Evolutionary conservation across 1,140 invertebrate species (phyloP).

Genomic region (Ceratoteleas bidentatus): DNA sequence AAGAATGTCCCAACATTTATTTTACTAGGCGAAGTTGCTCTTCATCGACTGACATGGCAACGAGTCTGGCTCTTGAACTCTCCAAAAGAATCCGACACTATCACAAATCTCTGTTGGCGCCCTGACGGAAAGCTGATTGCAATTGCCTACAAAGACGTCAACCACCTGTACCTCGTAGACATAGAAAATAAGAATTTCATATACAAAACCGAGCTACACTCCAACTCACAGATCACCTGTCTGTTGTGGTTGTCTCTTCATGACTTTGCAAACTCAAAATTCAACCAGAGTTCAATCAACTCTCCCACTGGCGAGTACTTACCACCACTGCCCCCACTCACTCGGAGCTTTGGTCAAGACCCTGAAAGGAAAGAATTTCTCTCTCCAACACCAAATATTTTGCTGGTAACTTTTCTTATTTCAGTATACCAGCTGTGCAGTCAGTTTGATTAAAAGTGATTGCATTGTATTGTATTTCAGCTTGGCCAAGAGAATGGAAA

Average conservation of each 20-base stretch:
- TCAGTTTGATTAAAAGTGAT: background rate
- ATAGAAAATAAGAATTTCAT: slow-evolving; percentile 94
- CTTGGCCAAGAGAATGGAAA: slow-evolving; percentile 88
- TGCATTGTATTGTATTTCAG: slow-evolving; percentile 82
- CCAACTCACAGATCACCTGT: slow-evolving; percentile 81
- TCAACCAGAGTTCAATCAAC: slow-evolving; percentile 53
- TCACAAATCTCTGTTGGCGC: slow-evolving; percentile 92
- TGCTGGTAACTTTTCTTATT: slow-evolving; percentile 70
- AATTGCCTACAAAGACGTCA: slow-evolving; percentile 80
- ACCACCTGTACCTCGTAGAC: slow-evolving; percentile 87
- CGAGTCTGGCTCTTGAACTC: slow-evolving; percentile 92
- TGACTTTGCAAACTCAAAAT: slow-evolving; percentile 41
- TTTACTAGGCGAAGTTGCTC: slow-evolving; percentile 90
- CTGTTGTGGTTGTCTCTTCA: slow-evolving; percentile 83
- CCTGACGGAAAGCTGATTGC: slow-evolving; percentile 96
- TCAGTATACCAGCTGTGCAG: too few relatives aligned
- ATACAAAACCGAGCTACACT: slow-evolving; percentile 84
- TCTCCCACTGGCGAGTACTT: slow-evolving; percentile 75
- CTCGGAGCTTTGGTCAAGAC: slow-evolving; percentile 82
- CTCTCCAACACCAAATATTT: slow-evolving; percentile 74
- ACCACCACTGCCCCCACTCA: slow-evolving; percentile 84
- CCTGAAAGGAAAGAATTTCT: slow-evolving; percentile 77
- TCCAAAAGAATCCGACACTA: slow-evolving; percentile 85
- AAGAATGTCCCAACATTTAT: too few relatives aligned
- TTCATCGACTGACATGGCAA: slow-evolving; percentile 96